A percentile compares a stretch with the other conserved stretches of the same genome.
These are phyloP conservation scores for Lacerta agilis DNA, from an alignment of 2,797 vertebrate genomes.

Conservation along the genomic window DNA sequence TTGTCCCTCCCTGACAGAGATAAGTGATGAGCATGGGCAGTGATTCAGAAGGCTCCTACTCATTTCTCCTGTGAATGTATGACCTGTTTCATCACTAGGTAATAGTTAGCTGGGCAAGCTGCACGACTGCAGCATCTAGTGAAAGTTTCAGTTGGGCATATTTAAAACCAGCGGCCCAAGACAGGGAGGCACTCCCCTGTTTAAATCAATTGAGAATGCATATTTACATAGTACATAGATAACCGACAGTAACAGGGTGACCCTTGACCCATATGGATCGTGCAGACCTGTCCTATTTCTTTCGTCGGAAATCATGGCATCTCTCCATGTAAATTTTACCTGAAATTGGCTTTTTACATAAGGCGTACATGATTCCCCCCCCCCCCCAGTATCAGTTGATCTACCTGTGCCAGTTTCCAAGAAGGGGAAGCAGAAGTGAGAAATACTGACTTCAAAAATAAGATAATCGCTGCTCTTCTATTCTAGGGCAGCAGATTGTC, in stretches of 20 bases:
- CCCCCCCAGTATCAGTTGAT: not conserved
- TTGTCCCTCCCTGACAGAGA: not conserved
- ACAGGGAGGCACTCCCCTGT: not conserved
- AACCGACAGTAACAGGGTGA: not conserved
- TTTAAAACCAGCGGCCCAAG: not conserved
- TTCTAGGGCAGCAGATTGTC: not conserved
- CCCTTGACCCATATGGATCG: not conserved
- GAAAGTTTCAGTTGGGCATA: not conserved
- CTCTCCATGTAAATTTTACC: not conserved
- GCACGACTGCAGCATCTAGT: not conserved
- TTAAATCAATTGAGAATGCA: not conserved
- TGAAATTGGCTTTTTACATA: not conserved
- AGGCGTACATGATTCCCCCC: not conserved
- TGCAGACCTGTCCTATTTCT: not conserved
- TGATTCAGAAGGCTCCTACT: not conserved
- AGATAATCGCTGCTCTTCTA: not conserved
- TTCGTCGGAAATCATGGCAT: too few relatives aligned
- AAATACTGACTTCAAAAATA: not conserved
- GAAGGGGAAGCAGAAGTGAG: not conserved
- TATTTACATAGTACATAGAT: not conserved
- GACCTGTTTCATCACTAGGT: not conserved
- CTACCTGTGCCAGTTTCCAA: not conserved
- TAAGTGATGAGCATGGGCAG: not conserved
- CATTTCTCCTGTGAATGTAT: not conserved
- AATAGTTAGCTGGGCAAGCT: not conserved